Base-by-base conservation (phyloP, 2,113 vertebrate genomes). In the Carollia perspicillata region DNA sequence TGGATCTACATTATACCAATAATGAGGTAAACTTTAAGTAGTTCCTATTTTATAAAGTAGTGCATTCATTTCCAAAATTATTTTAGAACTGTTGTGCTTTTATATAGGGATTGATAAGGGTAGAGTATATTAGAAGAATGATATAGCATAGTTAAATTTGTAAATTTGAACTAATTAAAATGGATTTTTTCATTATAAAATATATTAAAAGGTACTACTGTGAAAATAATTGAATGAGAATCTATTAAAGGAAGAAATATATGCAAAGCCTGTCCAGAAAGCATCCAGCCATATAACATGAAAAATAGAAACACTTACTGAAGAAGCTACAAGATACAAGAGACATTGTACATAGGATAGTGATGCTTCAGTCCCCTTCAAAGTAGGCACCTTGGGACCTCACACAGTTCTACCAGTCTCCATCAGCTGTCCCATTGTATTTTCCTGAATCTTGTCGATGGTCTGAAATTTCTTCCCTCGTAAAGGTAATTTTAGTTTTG, bases 1-100 rank as follows among this genome's bases (percentile, higher is more conserved):
- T 99, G 99, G 99, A 99, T 98, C 99, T 99, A 86, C 99, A 99
- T 98, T 99, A 99, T 98, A 99, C 99, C 98, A 99, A 99, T 98
- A 99, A 99, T 6, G 99, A 99, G 99, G 99, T 99, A 98, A 95
- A 53, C 16, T 81, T 66, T 47, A 30, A 66, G 1, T 86, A 66
- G 18, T 40, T 88, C 10, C 85, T 84, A 49, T 55, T 94, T 94
- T 92, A 8, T 20, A 81, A 93, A 92, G 20, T 90, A 55, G 5
- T 63, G 1, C 85, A 35, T 93, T 95, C 23, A 53, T 89, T 40
- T 85, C 72, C 90, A 71, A 92, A 75, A 79, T 37, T 30, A 7
- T 55, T 77, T 93, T 93, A 89, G 40, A 78, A 81, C 22, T 91
- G 7, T 22, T 94, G 9, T 58, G 26, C 30, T 75, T 97, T 96